Evolutionary conservation across 2,888 invertebrate genomes (phyloP).

Genomic region (Neoitamus cyanurus): DNA sequence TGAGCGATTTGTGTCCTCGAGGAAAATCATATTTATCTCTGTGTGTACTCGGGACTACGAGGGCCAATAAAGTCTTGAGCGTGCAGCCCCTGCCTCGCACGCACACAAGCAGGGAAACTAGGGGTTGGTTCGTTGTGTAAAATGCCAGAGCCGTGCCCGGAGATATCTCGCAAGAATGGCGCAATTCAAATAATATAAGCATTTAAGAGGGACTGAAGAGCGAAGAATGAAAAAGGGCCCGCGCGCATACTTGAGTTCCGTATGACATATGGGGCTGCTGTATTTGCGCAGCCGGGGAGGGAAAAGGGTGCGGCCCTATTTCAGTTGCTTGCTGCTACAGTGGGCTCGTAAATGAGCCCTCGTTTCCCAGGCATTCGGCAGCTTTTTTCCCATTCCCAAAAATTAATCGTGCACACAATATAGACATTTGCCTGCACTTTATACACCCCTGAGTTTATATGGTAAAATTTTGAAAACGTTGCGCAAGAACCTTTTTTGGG

Average conservation of each 20-base stretch:
- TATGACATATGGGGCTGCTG: conserved; percentile 13
- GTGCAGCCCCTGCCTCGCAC: conserved; percentile 7
- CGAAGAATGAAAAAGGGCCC: conserved; percentile 10
- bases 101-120: not conserved
- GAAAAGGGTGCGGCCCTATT: conserved; percentile 45
- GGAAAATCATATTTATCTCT: not conserved
- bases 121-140: not conserved
- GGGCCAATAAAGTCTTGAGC: conserved; percentile 35
- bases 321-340: conserved; percentile 12
- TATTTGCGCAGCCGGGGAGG: conserved; percentile 14
- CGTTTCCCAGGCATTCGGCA: conserved; percentile 35
- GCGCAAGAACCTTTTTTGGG: conserved; percentile 15
- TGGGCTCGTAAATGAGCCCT: conserved; percentile 13
- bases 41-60: not conserved
- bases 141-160: conserved; percentile 27
- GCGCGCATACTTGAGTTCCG: conserved; percentile 15
- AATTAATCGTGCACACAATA: not conserved
- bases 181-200: conserved; percentile 5
- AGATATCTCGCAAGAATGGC: conserved; percentile 3
- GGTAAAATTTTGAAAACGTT: not conserved
- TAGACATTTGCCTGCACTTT: not conserved
- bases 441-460: not conserved
- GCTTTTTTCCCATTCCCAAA: conserved; percentile 2
- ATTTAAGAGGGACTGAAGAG: conserved; percentile 19
- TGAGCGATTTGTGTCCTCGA: not conserved